A percentile compares a stretch with the other conserved stretches of the same genome.
Conservation (phyloP, 2,797 vertebrate species). For the Poecilia wingei region DNA sequence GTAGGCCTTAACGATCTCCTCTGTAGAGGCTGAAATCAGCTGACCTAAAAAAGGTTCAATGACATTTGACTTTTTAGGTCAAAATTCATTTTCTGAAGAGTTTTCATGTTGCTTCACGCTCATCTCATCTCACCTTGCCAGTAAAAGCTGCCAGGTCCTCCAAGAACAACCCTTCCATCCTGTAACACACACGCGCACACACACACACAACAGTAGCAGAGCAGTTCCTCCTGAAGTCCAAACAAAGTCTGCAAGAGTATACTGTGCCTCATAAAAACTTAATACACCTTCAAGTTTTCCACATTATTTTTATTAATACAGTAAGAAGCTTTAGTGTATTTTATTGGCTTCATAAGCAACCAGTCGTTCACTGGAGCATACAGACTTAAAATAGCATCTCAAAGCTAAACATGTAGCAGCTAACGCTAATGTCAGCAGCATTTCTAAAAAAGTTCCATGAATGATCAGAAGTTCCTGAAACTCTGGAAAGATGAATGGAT, state of each 20-base stretch:
- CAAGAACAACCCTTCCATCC: slow-evolving; percentile 87
- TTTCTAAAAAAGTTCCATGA: too few relatives aligned
- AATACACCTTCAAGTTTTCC: neutral
- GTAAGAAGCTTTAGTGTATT: neutral
- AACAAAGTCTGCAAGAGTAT: slow-evolving; percentile 10
- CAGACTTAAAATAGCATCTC: neutral
- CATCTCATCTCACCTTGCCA: slow-evolving; percentile 87
- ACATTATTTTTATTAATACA: neutral
- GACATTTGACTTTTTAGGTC: slow-evolving; percentile 17
- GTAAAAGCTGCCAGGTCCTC: slow-evolving; percentile 90
- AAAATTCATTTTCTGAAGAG: neutral
- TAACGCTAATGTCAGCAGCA: too few relatives aligned
- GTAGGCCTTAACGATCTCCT: slow-evolving; percentile 84
- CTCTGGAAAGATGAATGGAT: too few relatives aligned
- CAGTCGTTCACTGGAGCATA: too few relatives aligned
- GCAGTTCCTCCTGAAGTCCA: slow-evolving; percentile 25
- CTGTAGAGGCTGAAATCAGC: slow-evolving; percentile 86
- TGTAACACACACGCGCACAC: slow-evolving; percentile 52
- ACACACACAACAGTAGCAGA: slow-evolving; percentile 16
- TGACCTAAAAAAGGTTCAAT: slow-evolving; percentile 77
- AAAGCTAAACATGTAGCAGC: too few relatives aligned
- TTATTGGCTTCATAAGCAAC: neutral
- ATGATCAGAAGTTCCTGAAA: too few relatives aligned
- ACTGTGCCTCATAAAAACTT: neutral
- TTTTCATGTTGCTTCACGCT: slow-evolving; percentile 31